Percentiles rank a stretch among this genome's conserved stretches.
phyloP scores from a whole-genome alignment of 64 coral and sea anemone genomes.

The Porites lutea region DNA sequence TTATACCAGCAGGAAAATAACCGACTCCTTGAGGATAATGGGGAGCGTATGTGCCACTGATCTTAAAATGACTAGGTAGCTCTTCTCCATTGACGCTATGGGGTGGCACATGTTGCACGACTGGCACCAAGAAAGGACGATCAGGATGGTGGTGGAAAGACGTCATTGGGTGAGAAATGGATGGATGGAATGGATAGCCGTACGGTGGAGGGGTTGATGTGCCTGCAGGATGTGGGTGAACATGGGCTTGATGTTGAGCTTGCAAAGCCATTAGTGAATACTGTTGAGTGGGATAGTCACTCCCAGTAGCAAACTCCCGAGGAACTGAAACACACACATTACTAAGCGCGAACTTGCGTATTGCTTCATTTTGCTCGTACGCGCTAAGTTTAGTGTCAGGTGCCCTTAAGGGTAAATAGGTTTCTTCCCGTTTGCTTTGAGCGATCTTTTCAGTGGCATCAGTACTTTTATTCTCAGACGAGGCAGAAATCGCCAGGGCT shows the following conservation, averaged over 20 bases:
- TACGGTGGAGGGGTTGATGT: constrained; percentile 55
- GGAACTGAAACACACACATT: constrained; percentile 60
- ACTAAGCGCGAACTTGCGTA: constrained; percentile 72
- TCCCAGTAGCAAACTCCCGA: constrained; percentile 59
- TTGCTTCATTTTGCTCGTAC: constrained; percentile 89
- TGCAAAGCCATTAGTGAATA: constrained; percentile 64
- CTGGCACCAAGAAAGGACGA: constrained; percentile 46
- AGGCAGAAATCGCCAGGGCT: constrained; percentile 74
- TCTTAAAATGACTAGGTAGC: constrained; percentile 31
- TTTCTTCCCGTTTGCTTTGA: constrained; percentile 71
- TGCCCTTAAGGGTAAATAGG: constrained; percentile 62
- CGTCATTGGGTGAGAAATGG: constrained; percentile 35
- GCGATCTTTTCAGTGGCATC: constrained; percentile 39
- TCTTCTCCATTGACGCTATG: constrained; percentile 54
- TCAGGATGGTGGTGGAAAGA: constrained; percentile 55
- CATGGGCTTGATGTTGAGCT: constrained; percentile 56
- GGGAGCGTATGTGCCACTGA: constrained; percentile 49
- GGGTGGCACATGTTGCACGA: constrained; percentile 31
- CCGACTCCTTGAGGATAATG: constrained; percentile 33
- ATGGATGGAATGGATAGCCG: constrained; percentile 58
- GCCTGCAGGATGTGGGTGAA: constrained; percentile 57
- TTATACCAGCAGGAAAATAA: constrained; percentile 14
- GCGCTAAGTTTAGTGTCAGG: constrained; percentile 80
- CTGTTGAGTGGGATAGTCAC: constrained; percentile 53
- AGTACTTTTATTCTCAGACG: constrained; percentile 39